Percentiles rank a stretch among this genome's conserved stretches.
These are phyloP conservation scores for Apotomis turbidana DNA, from an alignment of 2,888 invertebrate genomes.

Conservation along the genomic window DNA sequence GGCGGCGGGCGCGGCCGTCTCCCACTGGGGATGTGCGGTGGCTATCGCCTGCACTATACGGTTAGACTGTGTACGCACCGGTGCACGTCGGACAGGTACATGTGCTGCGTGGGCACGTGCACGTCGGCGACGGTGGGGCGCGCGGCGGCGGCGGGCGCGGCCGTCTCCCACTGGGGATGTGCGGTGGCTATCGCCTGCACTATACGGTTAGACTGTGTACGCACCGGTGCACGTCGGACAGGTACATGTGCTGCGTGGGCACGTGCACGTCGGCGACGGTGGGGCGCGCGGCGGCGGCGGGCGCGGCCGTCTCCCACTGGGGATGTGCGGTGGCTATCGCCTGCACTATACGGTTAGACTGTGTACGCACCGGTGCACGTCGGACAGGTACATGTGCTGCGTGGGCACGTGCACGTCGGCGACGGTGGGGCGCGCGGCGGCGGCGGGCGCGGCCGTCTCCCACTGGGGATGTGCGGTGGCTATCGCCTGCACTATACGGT, in stretches of 20 bases:
- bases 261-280: conserved; percentile 69
- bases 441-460: conserved; percentile 89
- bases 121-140: no score
- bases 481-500: conserved; percentile 86
- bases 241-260: conserved; percentile 44
- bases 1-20: no score
- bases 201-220: not conserved
- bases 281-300: conserved; percentile 87
- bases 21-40: no score
- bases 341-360: conserved; percentile 80
- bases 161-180: no score
- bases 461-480: conserved; percentile 70
- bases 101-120: no score
- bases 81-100: no score
- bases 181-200: no score
- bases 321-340: conserved; percentile 79
- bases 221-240: conserved; percentile 45
- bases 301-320: conserved; percentile 86
- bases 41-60: no score
- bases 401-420: conserved; percentile 47
- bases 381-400: conserved; percentile 46
- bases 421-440: conserved; percentile 86
- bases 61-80: no score
- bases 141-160: no score
- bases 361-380: conserved; percentile 42